A percentile compares a stretch with the other conserved stretches of the same genome.
These are phyloP conservation scores for Proteles cristata DNA, from an alignment of 2,113 vertebrate species.

Conservation along the genomic window DNA sequence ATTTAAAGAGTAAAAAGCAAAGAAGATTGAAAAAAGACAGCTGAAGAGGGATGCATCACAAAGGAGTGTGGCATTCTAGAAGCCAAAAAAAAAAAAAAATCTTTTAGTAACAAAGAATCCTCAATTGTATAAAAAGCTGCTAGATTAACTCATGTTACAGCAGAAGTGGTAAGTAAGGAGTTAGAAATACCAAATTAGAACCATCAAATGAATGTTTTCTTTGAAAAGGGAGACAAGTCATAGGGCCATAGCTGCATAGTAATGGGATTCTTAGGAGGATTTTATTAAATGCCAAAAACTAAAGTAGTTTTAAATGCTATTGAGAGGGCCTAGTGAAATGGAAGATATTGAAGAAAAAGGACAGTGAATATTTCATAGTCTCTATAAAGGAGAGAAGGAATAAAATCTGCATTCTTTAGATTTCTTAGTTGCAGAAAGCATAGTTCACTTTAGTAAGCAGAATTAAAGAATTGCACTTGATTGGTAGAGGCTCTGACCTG, in stretches of 20 bases:
- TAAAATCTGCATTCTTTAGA: not conserved
- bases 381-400: not conserved
- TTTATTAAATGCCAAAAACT: not conserved
- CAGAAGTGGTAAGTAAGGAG: not conserved
- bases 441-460: not conserved
- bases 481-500: not conserved
- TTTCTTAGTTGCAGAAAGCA: not conserved
- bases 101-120: not conserved
- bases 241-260: no score
- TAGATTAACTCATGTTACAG: not conserved
- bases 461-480: not conserved
- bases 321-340: not conserved
- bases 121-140: not conserved
- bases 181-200: not conserved
- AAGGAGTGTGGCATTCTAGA: not conserved
- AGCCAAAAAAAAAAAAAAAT: not conserved
- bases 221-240: not conserved
- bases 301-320: not conserved
- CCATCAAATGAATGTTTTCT: not conserved
- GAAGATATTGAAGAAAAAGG: not conserved
- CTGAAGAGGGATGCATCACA: not conserved
- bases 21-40: not conserved
- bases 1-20: not conserved
- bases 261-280: not conserved
- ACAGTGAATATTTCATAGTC: not conserved